Evolutionary conservation across 2,888 invertebrate genomes (phyloP).

Genomic region (Cremastinae sp.): DNA sequence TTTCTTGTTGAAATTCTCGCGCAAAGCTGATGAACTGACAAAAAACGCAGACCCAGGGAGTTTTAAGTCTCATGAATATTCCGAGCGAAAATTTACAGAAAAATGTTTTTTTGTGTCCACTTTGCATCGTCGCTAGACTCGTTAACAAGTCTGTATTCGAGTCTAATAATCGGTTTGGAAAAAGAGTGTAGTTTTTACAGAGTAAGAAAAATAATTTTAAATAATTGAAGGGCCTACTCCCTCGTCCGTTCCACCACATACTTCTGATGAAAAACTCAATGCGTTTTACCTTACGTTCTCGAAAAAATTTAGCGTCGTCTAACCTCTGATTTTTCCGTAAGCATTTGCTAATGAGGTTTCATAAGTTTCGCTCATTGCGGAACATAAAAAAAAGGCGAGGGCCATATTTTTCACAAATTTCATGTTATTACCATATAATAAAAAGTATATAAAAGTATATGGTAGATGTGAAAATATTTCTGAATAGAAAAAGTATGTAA

Average conservation of each 20-base stretch:
- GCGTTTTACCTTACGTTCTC: background rate
- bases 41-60: slow-evolving; percentile 24
- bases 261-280: background rate
- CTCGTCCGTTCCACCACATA: slow-evolving; percentile 19
- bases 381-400: no score
- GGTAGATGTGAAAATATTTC: no score
- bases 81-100: slow-evolving; percentile 18
- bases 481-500: no score
- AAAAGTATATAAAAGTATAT: no score
- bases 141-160: slow-evolving; percentile 38
- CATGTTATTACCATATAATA: no score
- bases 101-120: slow-evolving; percentile 29
- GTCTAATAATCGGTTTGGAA: slow-evolving; percentile 26
- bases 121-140: slow-evolving; percentile 33
- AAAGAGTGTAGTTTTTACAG: slow-evolving; percentile 15
- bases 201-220: slow-evolving; percentile 20
- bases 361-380: no score
- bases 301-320: slow-evolving; percentile 27
- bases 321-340: slow-evolving; percentile 43
- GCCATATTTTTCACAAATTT: no score
- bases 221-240: no score
- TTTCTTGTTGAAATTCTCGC: slow-evolving; percentile 22
- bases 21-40: slow-evolving; percentile 4
- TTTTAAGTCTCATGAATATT: slow-evolving; percentile 52
- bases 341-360: no score